A percentile compares a stretch with the other conserved stretches of the same genome.
Evolutionary conservation across 2,113 vertebrate species (phyloP).

Genomic region (Varanus salvator): DNA sequence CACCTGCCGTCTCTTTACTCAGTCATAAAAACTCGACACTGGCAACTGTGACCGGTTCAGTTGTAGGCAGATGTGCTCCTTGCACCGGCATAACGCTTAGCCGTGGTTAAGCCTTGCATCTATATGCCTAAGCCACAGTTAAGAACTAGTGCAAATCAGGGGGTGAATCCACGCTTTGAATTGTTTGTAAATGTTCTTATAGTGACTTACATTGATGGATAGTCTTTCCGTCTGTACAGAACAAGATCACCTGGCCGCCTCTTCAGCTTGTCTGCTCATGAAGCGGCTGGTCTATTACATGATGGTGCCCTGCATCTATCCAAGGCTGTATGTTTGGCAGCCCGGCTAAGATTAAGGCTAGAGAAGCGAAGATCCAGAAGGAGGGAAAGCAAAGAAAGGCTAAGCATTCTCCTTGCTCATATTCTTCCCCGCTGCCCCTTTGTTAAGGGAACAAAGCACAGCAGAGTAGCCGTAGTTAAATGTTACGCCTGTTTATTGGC

Average conservation of each 20-base stretch:
- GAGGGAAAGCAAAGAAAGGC: background rate
- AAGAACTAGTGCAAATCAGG: background rate
- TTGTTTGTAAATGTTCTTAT: background rate
- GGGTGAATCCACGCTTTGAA: background rate
- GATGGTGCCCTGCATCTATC: background rate
- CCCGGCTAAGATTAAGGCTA: background rate
- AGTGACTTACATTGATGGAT: background rate
- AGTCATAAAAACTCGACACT: background rate
- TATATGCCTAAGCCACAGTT: background rate
- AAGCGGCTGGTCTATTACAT: background rate
- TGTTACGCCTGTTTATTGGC: background rate
- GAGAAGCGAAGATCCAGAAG: background rate
- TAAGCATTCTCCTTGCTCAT: background rate
- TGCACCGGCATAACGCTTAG: background rate
- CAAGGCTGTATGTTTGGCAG: background rate
- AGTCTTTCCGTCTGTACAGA: background rate
- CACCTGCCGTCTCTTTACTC: background rate
- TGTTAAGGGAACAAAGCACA: background rate
- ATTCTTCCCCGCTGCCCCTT: background rate
- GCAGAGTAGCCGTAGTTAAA: background rate
- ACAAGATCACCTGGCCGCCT: background rate
- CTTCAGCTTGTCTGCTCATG: background rate
- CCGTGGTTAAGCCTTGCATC: slow-evolving; percentile 3
- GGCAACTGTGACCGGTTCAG: background rate
- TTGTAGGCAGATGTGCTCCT: background rate